Percentiles rank a stretch among this genome's conserved stretches.
Evolutionary conservation across 2,113 vertebrate genomes (phyloP).

Genomic region (Scomber scombrus): DNA sequence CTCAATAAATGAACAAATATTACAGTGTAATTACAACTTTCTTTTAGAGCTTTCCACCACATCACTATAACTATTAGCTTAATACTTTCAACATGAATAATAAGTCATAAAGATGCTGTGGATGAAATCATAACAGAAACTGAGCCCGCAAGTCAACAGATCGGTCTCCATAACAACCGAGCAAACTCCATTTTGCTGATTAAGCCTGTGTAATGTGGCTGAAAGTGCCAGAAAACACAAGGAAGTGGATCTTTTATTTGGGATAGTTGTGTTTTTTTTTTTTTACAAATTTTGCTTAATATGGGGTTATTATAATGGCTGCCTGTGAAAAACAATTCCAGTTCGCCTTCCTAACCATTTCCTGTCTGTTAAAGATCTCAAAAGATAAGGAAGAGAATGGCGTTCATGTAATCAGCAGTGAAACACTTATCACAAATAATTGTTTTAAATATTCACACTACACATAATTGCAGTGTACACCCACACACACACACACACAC

Average conservation of each 20-base stretch:
- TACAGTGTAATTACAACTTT: too few relatives aligned
- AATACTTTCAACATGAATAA: too few relatives aligned
- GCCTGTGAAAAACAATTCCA: background rate
- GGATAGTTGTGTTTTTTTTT: background rate
- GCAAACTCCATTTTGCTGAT: background rate
- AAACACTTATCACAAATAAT: background rate
- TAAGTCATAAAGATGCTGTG: too few relatives aligned
- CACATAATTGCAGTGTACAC: background rate
- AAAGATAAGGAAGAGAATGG: conserved; percentile 7
- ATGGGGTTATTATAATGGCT: background rate
- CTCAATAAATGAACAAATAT: too few relatives aligned
- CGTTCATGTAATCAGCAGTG: background rate
- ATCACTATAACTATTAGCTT: too few relatives aligned
- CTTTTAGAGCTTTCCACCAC: too few relatives aligned
- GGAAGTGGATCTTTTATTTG: background rate
- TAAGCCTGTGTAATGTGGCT: background rate
- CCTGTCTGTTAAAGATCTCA: conserved; percentile 17
- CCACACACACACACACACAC: background rate
- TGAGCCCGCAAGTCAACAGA: too few relatives aligned
- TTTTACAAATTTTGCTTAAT: too few relatives aligned
- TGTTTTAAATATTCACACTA: conserved; percentile 1
- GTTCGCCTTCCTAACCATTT: background rate
- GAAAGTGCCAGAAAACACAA: background rate
- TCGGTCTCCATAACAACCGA: too few relatives aligned
- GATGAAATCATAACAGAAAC: too few relatives aligned